Evolutionary conservation across 2,888 invertebrate species (phyloP).

Genomic region (Bellardia bayeri): DNA sequence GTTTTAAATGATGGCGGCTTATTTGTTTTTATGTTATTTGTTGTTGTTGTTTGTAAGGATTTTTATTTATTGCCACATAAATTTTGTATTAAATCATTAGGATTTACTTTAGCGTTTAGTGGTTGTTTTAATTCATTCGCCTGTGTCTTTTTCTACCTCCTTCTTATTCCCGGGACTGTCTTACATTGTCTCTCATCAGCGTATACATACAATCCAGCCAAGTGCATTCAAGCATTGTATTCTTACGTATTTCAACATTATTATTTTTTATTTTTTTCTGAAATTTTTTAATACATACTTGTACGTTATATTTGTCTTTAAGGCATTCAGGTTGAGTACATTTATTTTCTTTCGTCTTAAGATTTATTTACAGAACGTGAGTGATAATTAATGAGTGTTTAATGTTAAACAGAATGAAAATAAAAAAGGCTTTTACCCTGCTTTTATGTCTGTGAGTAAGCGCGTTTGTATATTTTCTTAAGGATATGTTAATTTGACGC

Average conservation of each 20-base stretch:
- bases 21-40: constrained; percentile 71
- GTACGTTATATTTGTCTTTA: constrained; percentile 56
- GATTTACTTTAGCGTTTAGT: constrained; percentile 75
- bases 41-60: constrained; percentile 64
- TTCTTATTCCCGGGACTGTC: constrained; percentile 26
- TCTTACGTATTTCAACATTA: constrained; percentile 10
- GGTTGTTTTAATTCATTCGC: constrained; percentile 65
- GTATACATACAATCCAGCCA: constrained; percentile 37
- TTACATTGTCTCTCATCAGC: background rate
- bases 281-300: background rate
- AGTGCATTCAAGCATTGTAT: constrained; percentile 67
- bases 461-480: constrained; percentile 37
- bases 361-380: constrained; percentile 73
- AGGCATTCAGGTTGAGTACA: constrained; percentile 60
- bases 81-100: constrained; percentile 75
- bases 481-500: constrained; percentile 72
- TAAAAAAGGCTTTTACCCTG: constrained; percentile 48
- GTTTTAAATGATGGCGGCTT: constrained; percentile 73
- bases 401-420: constrained; percentile 59
- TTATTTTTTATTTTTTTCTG: constrained; percentile 13
- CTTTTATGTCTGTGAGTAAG: background rate
- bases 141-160: constrained; percentile 9
- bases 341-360: constrained; percentile 59
- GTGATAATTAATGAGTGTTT: constrained; percentile 74
- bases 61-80: constrained; percentile 74